phyloP scores from a whole-genome alignment of 2,113 vertebrate genomes.

The Oryzias melastigma region DNA sequence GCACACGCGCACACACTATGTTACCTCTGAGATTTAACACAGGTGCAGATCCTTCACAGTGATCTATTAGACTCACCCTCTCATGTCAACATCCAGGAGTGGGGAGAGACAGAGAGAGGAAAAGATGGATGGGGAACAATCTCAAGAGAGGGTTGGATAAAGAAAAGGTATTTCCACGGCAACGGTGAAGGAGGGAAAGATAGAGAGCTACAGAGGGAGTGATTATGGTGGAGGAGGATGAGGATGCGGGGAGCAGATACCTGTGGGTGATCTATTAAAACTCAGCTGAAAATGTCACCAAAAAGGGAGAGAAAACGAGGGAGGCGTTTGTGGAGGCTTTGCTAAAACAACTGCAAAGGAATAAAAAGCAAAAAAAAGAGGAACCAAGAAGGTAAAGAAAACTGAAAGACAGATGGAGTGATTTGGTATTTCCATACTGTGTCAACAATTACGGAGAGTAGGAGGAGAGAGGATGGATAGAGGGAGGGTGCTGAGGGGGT shows the following conservation, averaged over 20 bases:
- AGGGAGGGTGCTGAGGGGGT: slow-evolving; percentile 30
- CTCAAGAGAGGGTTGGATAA: slow-evolving; percentile 47
- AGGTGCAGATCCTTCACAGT: slow-evolving; percentile 73
- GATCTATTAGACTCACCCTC: slow-evolving; percentile 71
- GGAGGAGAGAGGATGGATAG: slow-evolving; percentile 7
- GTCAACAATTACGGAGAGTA: slow-evolving; percentile 52
- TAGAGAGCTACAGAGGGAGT: slow-evolving; percentile 32
- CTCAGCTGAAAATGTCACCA: slow-evolving; percentile 57
- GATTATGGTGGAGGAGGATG: slow-evolving; percentile 45
- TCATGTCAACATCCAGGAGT: slow-evolving; percentile 69
- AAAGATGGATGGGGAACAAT: slow-evolving; percentile 65
- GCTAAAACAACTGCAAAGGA: slow-evolving; percentile 2
- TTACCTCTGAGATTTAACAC: slow-evolving; percentile 70
- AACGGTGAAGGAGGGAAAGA: slow-evolving; percentile 29
- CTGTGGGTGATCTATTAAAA: slow-evolving; percentile 66
- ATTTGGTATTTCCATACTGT: slow-evolving; percentile 2
- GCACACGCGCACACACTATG: slow-evolving; percentile 10
- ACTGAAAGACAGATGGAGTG: not conserved
- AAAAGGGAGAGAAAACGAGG: slow-evolving; percentile 32
- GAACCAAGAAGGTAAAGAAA: slow-evolving; percentile 35
- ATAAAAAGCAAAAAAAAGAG: slow-evolving; percentile 31
- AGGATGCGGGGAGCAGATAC: slow-evolving; percentile 44
- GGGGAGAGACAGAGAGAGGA: slow-evolving; percentile 51
- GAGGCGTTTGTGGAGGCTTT: slow-evolving; percentile 1
- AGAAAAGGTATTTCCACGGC: slow-evolving; percentile 63